A percentile compares a stretch with the other conserved stretches of the same genome.
Conservation (phyloP, 2,113 vertebrate genomes). For the Dromiciops gliroides region DNA sequence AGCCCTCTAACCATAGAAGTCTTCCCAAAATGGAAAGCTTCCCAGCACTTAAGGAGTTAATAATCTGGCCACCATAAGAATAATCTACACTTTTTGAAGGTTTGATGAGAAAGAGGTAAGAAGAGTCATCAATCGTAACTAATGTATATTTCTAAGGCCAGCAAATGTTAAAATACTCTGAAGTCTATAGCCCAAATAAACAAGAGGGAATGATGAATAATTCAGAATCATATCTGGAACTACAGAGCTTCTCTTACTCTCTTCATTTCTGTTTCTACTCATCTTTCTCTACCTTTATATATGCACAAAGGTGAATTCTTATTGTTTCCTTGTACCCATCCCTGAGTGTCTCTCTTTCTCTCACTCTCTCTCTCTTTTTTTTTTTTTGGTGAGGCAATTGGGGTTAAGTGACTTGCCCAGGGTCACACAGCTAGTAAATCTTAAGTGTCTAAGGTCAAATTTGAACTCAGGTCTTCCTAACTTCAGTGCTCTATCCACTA, state of each 20-base stretch:
- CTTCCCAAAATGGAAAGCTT: not conserved
- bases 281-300: not conserved
- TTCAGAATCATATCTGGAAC: not conserved
- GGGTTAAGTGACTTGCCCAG: too few relatives aligned
- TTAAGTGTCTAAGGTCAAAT: too few relatives aligned
- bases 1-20: not conserved
- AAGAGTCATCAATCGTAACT: not conserved
- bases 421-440: too few relatives aligned
- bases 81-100: not conserved
- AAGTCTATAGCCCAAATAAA: not conserved
- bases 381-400: too few relatives aligned
- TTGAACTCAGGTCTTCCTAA: too few relatives aligned
- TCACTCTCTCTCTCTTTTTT: too few relatives aligned
- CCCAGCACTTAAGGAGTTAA: not conserved
- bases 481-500: too few relatives aligned
- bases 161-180: not conserved
- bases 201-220: not conserved
- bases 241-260: not conserved
- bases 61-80: not conserved
- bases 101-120: not conserved
- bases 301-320: not conserved
- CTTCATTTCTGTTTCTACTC: not conserved
- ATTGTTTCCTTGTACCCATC: not conserved
- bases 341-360: too few relatives aligned
- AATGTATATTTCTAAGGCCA: not conserved